These are phyloP conservation scores for Isurus oxyrinchus DNA, from an alignment of 2,113 vertebrate species.

Conservation along the genomic window DNA sequence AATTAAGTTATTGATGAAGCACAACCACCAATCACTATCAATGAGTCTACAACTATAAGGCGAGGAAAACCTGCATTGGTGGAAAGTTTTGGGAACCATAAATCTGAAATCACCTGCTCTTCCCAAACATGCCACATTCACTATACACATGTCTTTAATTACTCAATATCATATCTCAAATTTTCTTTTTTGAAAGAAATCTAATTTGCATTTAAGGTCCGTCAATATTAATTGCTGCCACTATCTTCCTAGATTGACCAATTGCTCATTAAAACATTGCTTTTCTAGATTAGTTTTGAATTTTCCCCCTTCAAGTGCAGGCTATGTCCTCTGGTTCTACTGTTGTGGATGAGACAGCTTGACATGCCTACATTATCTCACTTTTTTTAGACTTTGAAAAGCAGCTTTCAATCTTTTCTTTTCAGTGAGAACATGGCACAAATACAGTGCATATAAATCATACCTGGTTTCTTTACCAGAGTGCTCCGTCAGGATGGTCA, in stretches of 20 bases:
- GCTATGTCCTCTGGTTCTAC: neutral
- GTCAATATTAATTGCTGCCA: neutral
- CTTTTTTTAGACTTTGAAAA: neutral
- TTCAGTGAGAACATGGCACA: neutral
- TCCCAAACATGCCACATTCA: neutral
- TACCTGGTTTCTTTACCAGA: neutral
- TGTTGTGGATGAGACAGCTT: neutral
- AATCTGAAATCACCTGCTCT: neutral
- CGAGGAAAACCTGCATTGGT: neutral
- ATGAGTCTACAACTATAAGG: neutral
- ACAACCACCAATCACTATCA: neutral
- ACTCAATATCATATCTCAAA: neutral
- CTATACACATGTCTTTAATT: neutral
- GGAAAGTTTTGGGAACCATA: neutral
- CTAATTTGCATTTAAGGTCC: neutral
- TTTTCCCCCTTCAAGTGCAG: neutral
- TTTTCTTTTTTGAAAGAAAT: neutral
- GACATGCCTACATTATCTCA: neutral
- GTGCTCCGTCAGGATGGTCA: neutral
- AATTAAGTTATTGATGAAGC: neutral
- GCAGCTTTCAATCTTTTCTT: neutral
- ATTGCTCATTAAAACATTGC: neutral
- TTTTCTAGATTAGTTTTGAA: neutral
- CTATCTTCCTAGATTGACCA: neutral
- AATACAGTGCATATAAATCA: neutral